These are phyloP conservation scores for Sebastolobus altivelis DNA, from an alignment of 2,797 vertebrate genomes.

Conservation along the genomic window DNA sequence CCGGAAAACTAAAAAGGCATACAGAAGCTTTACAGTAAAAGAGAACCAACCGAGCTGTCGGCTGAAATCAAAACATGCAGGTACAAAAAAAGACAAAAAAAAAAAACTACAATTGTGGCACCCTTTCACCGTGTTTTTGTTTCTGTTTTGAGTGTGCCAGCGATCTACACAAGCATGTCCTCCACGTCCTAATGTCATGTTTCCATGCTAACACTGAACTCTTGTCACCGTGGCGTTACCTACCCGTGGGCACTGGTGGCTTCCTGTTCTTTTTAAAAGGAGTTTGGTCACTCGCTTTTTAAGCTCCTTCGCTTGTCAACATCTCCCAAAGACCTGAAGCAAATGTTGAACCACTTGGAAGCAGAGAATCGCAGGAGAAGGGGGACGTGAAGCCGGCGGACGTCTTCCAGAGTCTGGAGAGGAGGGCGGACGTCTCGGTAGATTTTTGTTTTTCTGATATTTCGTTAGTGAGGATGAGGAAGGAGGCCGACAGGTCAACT, in stretches of 20 bases:
- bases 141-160: conserved; percentile 47
- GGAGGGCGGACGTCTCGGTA: neutral
- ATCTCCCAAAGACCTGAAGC: conserved; percentile 10
- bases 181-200: conserved; percentile 44
- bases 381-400: conserved; percentile 9
- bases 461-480: conserved; percentile 5
- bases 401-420: conserved; percentile 20
- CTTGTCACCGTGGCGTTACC: conserved; percentile 46
- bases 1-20: conserved; percentile 66
- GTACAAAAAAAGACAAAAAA: conserved; percentile 69
- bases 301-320: conserved; percentile 33
- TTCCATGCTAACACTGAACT: conserved; percentile 74
- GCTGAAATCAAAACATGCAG: conserved; percentile 81
- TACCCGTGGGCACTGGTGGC: conserved; percentile 56
- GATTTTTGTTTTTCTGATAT: neutral
- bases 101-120: conserved; percentile 81
- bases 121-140: conserved; percentile 71
- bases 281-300: conserved; percentile 65
- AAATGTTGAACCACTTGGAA: neutral
- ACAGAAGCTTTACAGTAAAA: conserved; percentile 70
- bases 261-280: conserved; percentile 57
- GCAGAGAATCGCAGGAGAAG: conserved; percentile 12
- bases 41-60: conserved; percentile 45
- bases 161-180: conserved; percentile 32
- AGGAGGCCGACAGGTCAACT: conserved; percentile 69